Evolutionary conservation across 2,113 vertebrate species (phyloP), one percentile per base, ranked within the genome.

Genomic region (Cervus canadensis): DNA sequence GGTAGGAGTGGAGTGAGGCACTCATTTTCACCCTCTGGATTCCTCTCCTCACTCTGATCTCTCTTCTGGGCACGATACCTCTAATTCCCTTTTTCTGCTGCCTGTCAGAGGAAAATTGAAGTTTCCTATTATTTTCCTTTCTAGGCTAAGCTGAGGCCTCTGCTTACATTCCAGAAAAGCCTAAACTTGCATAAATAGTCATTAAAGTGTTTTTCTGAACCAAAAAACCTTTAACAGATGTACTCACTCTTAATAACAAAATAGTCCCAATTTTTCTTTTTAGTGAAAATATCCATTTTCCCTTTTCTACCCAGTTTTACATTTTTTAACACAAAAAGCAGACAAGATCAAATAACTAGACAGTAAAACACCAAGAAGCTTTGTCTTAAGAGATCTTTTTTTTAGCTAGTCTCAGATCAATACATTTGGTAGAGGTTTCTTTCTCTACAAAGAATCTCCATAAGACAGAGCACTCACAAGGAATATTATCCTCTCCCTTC

Each of bases 281-380:
- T 48, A 94, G 54, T 64, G 12, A 56, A 91, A 54, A 87, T 2
- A 93, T 28, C 52, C 3, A 78, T 93, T 96, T 91, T 45, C 59
- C 54, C 17, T 85, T 59, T 87, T 89, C n/a, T 54, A 14, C 89
- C 43, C 19, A 92, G 36, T 62, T 94, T 91, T 36, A 86, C 10
- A 71, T 67, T 90, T 89, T 64, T 94, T 48, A 62, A 82, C 40
- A 84, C 30, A 81, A 92, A 90, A 84, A 87, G 43, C 48, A 92
- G 92, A 79, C 17, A 94, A 94, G 50, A 87, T 93, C 76, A 95
- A 67, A 76, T 83, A 90, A 87, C 2, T 76, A 87, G 82, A 87
- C 4, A 95, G 19, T 92, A 89, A 96, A 91, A 57, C 14, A 57
- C 48, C 50, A 83, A 87, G 48, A 82, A 85, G 14, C 30, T 91